Base-by-base conservation (phyloP, 2,113 vertebrate species). In the Chaenogobius annularis region DNA sequence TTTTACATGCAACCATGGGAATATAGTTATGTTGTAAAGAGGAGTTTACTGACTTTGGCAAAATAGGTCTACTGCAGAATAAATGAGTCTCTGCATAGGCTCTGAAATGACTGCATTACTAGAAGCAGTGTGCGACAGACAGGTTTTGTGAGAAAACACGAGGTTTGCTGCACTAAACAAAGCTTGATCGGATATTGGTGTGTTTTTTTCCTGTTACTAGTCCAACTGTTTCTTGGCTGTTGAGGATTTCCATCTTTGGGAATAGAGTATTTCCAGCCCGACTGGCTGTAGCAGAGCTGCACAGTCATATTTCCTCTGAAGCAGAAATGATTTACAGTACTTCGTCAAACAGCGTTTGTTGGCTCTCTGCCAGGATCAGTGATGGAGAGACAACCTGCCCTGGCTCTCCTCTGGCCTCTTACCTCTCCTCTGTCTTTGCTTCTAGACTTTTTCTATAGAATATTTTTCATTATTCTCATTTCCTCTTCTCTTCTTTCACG, bases 191-290 rank as follows among this genome's bases (percentile, higher is more conserved):
- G 87, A 89, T 93, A 92, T 90, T 90, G 90, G 93, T 93, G 90
- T 85, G 5, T 9, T 40, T 81, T 78, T 73, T 79, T 64, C 75
- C 75, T 79, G 68, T 87, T 86, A 84, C 83, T 77, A 72, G 59
- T 72, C 82, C 85, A 90, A 87, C 88, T 88, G 87, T 91, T 92
- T 87, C 75, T 90, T 92, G 91, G 91, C 90, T 90, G 92, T 84
- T 87, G 84, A 83, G 86, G 86, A 93, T 90, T 92, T 88, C 90
- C 87, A 78, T 88, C 75, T 78, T 78, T 87, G 88, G 87, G 89
- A 92, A 90, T 88, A 89, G 89, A 89, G 82, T 78, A 86, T 89
- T 90, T 92, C 85, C 26, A 31, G 26, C 26, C 84, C 85, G 87
- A 77, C 75, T 89, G 83, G 78, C 83, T 81, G 82, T 83, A 86